Percentiles rank a stretch among this genome's conserved stretches.
Conservation (phyloP, 2,888 invertebrate genomes). For the Nipponacmea schrenckii region DNA sequence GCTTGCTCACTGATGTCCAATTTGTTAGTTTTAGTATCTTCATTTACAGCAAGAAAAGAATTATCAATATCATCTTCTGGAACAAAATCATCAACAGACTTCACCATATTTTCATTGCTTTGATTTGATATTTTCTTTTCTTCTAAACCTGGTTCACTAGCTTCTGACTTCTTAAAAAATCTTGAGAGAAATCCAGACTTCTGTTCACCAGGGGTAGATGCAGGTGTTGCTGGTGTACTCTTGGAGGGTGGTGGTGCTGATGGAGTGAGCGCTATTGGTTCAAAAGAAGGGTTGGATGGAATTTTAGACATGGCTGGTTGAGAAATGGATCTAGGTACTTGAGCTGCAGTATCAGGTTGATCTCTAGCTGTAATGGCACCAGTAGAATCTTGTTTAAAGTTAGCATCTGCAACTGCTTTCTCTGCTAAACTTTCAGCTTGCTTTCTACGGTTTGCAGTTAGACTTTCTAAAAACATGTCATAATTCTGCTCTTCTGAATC, state of each 20-base stretch:
- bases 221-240: slow-evolving; percentile 24
- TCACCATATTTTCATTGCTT: slow-evolving; percentile 49
- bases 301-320: slow-evolving; percentile 45
- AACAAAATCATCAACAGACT: slow-evolving; percentile 79
- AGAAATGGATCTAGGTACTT: slow-evolving; percentile 49
- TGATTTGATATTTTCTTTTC: background rate
- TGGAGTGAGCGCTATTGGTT: slow-evolving; percentile 23
- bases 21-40: slow-evolving; percentile 42
- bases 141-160: slow-evolving; percentile 12
- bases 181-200: slow-evolving; percentile 62
- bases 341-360: background rate
- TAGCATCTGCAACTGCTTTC: slow-evolving; percentile 41
- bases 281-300: slow-evolving; percentile 35
- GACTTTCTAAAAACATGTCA: slow-evolving; percentile 73
- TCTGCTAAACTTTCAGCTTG: slow-evolving; percentile 72
- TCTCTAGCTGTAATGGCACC: slow-evolving; percentile 13
- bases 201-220: slow-evolving; percentile 42
- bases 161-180: slow-evolving; percentile 51
- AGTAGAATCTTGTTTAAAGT: slow-evolving; percentile 32
- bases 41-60: slow-evolving; percentile 63
- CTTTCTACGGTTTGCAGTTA: slow-evolving; percentile 80
- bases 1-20: too few relatives aligned
- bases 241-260: slow-evolving; percentile 22
- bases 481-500: slow-evolving; percentile 71
- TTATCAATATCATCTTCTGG: slow-evolving; percentile 75